phyloP scores from a whole-genome alignment of 2,888 invertebrate genomes.

The Octodonta nipae region DNA sequence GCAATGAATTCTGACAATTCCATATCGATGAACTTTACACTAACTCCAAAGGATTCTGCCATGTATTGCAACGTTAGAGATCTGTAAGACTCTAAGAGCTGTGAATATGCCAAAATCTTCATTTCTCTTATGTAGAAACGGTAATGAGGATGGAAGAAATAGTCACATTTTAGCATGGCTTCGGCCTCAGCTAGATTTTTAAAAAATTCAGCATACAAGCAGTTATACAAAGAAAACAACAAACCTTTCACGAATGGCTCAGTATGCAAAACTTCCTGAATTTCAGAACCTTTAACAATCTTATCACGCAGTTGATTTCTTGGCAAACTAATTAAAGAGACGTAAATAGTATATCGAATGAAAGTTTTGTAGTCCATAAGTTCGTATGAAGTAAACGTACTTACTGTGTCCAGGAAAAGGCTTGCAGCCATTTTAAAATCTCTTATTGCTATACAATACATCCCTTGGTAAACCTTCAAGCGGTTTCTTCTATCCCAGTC shows the following conservation, averaged over 20 bases:
- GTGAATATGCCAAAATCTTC: conserved; percentile 91
- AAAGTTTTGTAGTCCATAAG: conserved; percentile 92
- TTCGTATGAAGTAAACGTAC: conserved; percentile 98
- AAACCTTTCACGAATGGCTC: conserved; percentile 35
- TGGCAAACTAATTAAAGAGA: conserved; percentile 68
- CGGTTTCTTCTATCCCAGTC: conserved; percentile 98
- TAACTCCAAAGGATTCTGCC: conserved; percentile 92
- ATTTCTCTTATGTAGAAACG: conserved; percentile 95
- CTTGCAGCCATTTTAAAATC: conserved; percentile 92
- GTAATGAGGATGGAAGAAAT: conserved; percentile 86
- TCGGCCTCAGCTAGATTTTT: conserved; percentile 56
- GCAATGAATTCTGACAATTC: conserved; percentile 85
- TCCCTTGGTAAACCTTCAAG: conserved; percentile 91
- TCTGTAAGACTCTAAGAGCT: conserved; percentile 90
- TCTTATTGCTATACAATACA: conserved; percentile 89
- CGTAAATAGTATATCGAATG: conserved; percentile 68
- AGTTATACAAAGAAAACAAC: conserved; percentile 34
- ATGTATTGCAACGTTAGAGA: conserved; percentile 90
- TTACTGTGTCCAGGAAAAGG: conserved; percentile 93
- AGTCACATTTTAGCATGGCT: conserved; percentile 75
- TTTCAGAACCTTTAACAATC: conserved; percentile 37
- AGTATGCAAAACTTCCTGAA: conserved; percentile 34
- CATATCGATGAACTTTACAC: conserved; percentile 80
- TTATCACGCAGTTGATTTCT: conserved; percentile 68
- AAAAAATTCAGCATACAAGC: conserved; percentile 59